Evolutionary conservation across 2,888 invertebrate genomes (phyloP).

Genomic region (Trachelus iudaicus): DNA sequence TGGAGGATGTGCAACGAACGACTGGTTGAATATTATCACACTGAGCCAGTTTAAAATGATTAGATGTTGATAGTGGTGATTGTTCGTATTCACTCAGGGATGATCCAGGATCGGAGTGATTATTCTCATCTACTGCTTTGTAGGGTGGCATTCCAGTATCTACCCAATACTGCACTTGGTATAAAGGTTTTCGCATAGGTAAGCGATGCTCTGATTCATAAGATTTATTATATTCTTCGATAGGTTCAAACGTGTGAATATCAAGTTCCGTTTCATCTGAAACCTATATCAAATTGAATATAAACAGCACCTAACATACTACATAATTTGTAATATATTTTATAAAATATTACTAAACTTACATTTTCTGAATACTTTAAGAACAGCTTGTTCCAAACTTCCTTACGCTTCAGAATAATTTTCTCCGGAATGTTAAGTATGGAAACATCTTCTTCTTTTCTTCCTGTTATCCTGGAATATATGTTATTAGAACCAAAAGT

Average conservation of each 20-base stretch:
- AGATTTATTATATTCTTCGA: conserved; percentile 7
- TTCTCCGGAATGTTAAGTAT: neutral
- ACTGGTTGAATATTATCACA: neutral
- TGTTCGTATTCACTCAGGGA: conserved; percentile 36
- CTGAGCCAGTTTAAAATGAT: neutral
- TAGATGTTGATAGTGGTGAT: neutral
- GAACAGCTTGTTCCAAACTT: conserved; percentile 43
- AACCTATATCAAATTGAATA: conserved; percentile 23
- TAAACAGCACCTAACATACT: neutral
- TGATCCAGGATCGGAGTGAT: conserved; percentile 27
- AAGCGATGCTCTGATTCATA: conserved; percentile 18
- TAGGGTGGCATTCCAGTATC: conserved; percentile 49
- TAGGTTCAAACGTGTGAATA: conserved; percentile 27
- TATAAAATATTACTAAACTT: neutral
- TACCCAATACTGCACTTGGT: conserved; percentile 50
- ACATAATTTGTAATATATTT: neutral
- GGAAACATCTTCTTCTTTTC: neutral
- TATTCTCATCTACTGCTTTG: conserved; percentile 8
- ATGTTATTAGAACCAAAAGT: neutral
- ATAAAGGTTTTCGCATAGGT: conserved; percentile 38
- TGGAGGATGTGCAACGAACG: conserved; percentile 23
- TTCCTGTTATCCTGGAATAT: neutral
- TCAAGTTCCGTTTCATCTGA: conserved; percentile 30
- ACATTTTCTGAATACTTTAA: conserved; percentile 41
- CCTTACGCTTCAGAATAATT: conserved; percentile 29